Conservation (phyloP, 2,113 vertebrate species). For the Pelvicachromis taeniatus region DNA sequence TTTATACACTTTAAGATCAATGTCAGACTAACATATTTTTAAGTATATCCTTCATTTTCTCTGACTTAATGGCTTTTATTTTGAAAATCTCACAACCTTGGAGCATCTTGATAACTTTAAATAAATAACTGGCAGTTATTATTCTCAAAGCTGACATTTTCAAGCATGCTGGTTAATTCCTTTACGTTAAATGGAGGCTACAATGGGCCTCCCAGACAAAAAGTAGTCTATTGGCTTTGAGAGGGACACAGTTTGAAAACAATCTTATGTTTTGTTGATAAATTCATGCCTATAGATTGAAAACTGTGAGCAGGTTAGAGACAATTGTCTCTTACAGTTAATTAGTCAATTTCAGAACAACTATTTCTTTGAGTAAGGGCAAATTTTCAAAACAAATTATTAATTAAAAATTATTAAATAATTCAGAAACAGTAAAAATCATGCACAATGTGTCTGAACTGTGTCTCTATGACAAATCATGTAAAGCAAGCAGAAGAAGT, state of each 20-base stretch:
- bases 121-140: neutral
- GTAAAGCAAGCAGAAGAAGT: neutral
- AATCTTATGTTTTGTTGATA: no score
- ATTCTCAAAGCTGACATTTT: neutral
- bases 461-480: neutral
- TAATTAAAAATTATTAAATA: neutral
- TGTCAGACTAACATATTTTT: neutral
- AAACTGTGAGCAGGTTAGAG: neutral
- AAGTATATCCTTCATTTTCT: neutral
- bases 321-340: neutral
- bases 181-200: neutral
- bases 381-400: neutral
- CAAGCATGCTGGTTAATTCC: neutral
- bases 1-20: neutral
- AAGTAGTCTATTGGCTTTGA: neutral
- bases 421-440: neutral
- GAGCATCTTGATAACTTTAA: neutral
- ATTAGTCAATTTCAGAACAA: neutral
- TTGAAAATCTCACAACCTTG: fast-evolving
- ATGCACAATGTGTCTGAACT: neutral
- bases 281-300: neutral
- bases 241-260: no score
- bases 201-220: neutral
- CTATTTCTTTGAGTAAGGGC: neutral
- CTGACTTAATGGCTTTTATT: neutral